Percentiles rank a stretch among this genome's conserved stretches.
Evolutionary conservation across 2,888 invertebrate species (phyloP).

Genomic region (Oconnorella tubifera): DNA sequence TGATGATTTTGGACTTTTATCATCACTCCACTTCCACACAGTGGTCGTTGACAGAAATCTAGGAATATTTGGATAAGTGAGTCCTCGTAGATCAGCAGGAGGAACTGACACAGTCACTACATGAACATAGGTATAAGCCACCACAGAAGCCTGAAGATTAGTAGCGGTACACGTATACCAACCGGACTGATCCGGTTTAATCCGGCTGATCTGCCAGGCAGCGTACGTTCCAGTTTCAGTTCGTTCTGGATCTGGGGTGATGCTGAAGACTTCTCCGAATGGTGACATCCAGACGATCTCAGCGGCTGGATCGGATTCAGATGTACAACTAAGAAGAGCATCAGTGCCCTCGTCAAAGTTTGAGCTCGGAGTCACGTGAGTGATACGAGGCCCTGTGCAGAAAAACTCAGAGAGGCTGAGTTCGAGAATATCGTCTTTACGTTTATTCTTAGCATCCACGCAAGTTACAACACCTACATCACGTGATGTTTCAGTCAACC

Average conservation of each 20-base stretch:
- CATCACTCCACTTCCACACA: no score
- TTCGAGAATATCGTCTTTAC: conserved; percentile 15
- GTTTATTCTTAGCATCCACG: conserved; percentile 7
- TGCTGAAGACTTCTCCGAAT: conserved; percentile 24
- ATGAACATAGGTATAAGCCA: conserved; percentile 9
- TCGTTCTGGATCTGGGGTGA: conserved; percentile 24
- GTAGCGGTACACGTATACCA: conserved; percentile 25
- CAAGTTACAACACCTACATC: not conserved
- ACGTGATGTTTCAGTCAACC: conserved; percentile 16
- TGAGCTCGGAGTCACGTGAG: conserved; percentile 13
- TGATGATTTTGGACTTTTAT: no score
- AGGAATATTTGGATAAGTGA: conserved; percentile 6
- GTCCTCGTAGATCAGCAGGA: not conserved
- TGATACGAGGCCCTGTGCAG: conserved; percentile 24
- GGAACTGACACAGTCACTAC: not conserved
- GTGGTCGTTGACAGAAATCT: not conserved
- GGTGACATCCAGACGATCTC: conserved; percentile 31
- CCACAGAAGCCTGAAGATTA: conserved; percentile 18
- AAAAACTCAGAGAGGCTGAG: conserved; percentile 9
- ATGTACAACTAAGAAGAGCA: conserved; percentile 23
- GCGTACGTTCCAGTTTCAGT: conserved; percentile 17
- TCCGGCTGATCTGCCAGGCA: conserved; percentile 13
- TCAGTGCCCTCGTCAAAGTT: conserved; percentile 15
- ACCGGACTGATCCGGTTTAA: conserved; percentile 17
- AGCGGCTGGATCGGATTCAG: conserved; percentile 31